Evolutionary conservation across 2,888 invertebrate genomes (phyloP), one percentile per base, ranked within the genome.

Genomic region (Drosophila flavopinicola): DNA sequence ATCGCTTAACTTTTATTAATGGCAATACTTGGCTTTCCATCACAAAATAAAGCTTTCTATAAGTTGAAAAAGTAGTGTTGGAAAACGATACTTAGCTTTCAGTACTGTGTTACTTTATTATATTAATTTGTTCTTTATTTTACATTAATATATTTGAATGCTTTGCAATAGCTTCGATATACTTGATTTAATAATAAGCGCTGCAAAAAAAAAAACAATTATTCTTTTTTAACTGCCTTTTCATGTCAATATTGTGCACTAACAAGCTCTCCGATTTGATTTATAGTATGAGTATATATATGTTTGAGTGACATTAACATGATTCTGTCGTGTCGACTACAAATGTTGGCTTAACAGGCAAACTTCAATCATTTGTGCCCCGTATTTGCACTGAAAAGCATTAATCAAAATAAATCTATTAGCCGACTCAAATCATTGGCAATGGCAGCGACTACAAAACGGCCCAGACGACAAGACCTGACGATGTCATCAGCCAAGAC

Each of bases 321-420:
- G 60, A 33, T 59, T 38, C 17, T 29, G 39, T 37, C 65, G 39
- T 64, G 76, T 78, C 83, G 64, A 57, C 76, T 47, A 25, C 67
- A 71, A 75, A 71, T 78, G 78, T 65, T 68, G 54, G 23, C 38
- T 47, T 58, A 64, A 32, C 64, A 65, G 60, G 54, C 76, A 53
- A 71, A 47, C 72, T 76, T 71, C 71, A 65, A 82, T 78, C 64
- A 71, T 75, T 78, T 66, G 42, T 70, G 35, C 32, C 52, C 51
- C 57, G 30, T 44, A 51, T 44, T 54, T 59, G 73, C 52, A 49
- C 24, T 41, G 29, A 23, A 56, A 59, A 48, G 37, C 78, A 78
- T 78, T 78, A 71, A 78, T 78, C 85, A 78, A 67, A 85, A 71
- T 75, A 67, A 67, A 71, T 65, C 76, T 64, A 72, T 78, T 61